phyloP scores from a whole-genome alignment of 2,888 invertebrate species.

The Drosophila paranaensis region DNA sequence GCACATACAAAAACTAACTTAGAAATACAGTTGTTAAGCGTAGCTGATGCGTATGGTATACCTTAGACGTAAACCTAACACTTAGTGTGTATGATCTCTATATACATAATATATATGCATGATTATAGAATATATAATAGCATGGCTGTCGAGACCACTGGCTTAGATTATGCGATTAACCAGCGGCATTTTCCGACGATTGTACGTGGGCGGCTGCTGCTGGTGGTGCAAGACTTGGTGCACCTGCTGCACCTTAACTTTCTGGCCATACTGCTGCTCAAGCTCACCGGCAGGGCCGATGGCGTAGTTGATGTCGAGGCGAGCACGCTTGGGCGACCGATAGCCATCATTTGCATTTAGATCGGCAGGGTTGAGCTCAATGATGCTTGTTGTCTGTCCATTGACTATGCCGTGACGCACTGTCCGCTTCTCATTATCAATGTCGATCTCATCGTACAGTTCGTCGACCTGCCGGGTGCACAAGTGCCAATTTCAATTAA shows the following conservation, averaged over 20 bases:
- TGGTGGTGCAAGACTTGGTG: constrained; percentile 54
- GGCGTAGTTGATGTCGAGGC: constrained; percentile 84
- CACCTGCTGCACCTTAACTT: constrained; percentile 74
- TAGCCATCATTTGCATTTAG: constrained; percentile 85
- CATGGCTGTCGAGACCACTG: not conserved
- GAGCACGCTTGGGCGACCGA: constrained; percentile 82
- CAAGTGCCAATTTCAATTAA: not conserved
- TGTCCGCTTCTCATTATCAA: constrained; percentile 87
- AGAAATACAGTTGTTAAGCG: constrained; percentile 51
- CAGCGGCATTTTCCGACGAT: constrained; percentile 88
- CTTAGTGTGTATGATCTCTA: constrained; percentile 40
- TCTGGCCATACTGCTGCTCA: constrained; percentile 78
- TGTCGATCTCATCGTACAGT: constrained; percentile 90
- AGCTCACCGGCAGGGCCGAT: constrained; percentile 85
- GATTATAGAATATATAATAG: not conserved
- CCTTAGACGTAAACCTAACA: constrained; percentile 53
- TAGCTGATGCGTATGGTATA: constrained; percentile 46
- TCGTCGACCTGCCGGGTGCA: constrained; percentile 86
- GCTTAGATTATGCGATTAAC: constrained; percentile 86
- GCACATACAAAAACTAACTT: constrained; percentile 45
- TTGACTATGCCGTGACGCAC: constrained; percentile 75
- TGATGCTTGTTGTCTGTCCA: constrained; percentile 85
- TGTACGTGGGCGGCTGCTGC: constrained; percentile 84
- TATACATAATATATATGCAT: constrained; percentile 16
- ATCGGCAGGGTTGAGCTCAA: constrained; percentile 86